Base-by-base conservation (phyloP, 2,888 invertebrate genomes). In the Hydroisotoma schaefferi region DNA sequence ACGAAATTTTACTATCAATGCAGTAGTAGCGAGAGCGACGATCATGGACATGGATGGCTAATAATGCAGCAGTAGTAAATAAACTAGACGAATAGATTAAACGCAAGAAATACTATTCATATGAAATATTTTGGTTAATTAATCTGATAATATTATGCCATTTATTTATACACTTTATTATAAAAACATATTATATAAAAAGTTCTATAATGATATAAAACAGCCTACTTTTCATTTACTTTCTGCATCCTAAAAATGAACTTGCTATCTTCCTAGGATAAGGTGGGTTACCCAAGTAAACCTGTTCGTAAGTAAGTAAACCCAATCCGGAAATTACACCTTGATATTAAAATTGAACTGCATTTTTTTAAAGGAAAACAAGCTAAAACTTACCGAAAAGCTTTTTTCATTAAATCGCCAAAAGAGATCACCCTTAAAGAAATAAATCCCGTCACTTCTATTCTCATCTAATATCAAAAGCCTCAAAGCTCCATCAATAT, bases 401-500 rank as follows among this genome's bases (percentile, higher is more conserved):
- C 48, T 57, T 29, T 33, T 51, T 27, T 63, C 63, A 33, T 63
- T 63, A 48, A 63, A 63, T 29, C 49, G 59, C 63, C 63, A 63
- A 37, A 44, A 59, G n/a, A 53, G 27, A 37, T 56, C 49, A 1
- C 27, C 63, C 43, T 59, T 52, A 22, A 63, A 63, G 38, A 63
- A 56, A 44, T 59, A 63, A 0, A 38, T 52, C 37, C 33, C 33
- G 8, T 33, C 28, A 22, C 37, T 52, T 22, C 52, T 38, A 22
- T 52, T 37, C 5, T 12, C 15, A 27, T 52, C 52, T n/a, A n/a
- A n/a, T n/a, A n/a, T n/a, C 25, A 22, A 20, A 2, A 52, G 22
- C 2, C 52, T 33, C 6, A 22, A 33, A 0, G 93, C 94, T 0
- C 94, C 91, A 75, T 95, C 94, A 12, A 89, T 76, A 76, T 94